Base-by-base conservation (phyloP, 2,888 invertebrate species). In the Xiphydria camelus region DNA sequence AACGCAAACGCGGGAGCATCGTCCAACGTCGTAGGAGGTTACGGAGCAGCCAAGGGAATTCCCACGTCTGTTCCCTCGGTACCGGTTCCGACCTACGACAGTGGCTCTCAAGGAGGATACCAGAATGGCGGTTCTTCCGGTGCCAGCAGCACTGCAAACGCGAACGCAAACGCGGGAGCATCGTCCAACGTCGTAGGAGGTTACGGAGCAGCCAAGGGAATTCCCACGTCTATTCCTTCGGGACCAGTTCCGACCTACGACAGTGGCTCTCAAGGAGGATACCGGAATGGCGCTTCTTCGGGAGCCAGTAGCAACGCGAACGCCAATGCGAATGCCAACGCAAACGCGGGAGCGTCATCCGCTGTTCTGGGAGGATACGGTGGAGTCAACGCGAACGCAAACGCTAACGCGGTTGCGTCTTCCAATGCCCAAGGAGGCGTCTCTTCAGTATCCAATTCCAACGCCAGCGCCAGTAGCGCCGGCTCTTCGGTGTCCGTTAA, bases 351-450 rank as follows among this genome's bases (percentile, higher is more conserved):
- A 22, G 19, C 18, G 19, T 41, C 41, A 6, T 14, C 21, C 3
- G 5, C 12, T 14, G 4, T 9, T 26, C 1, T 14, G 2, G 26
- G 15, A 4, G 18, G 48, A 35, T 32, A 44, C 5, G 41, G 42
- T 4, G 34, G 36, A 20, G 47, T 40, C 7, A 33, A 25, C 26
- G 54, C 51, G 3, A 50, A 46, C 21, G 61, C 56, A 12, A 26
- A 26, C 0, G 65, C 62, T 4, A 43, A 41, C 4, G 51, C 62
- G 3, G 47, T 34, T 2, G 59, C 61, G 1, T 55, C 45, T n/a
- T 50, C 63, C 1, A 47, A 19, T 4, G 55, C 17, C 34, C 14
- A 10, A 15, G n/a, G n/a, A n/a, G n/a, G n/a, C n/a, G n/a, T n/a
- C n/a, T n/a, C n/a, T 23, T 17, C 34, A 14, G 2, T 9, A 1